Evolutionary conservation across 2,113 vertebrate species (phyloP).

Genomic region (Colius striatus): DNA sequence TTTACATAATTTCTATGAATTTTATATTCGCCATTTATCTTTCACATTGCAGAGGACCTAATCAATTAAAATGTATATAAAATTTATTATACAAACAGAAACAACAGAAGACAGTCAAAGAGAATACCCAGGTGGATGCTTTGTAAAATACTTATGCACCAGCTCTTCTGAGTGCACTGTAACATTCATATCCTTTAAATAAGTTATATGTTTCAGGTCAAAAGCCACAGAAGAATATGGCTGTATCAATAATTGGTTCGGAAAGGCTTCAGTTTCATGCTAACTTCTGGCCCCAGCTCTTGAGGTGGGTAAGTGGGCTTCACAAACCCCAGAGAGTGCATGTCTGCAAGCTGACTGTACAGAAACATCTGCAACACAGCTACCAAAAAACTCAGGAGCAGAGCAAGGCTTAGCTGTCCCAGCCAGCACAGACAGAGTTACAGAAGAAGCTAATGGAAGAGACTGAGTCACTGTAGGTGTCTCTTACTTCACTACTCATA

Average conservation of each 20-base stretch:
- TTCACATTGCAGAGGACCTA: not conserved
- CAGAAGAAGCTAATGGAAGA: not conserved
- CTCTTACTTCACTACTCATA: not conserved
- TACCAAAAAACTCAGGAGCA: not conserved
- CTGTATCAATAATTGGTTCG: not conserved
- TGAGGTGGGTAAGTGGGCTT: accelerated
- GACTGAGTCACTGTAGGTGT: accelerated
- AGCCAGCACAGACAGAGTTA: not conserved
- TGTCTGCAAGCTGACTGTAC: not conserved
- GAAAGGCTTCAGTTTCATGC: not conserved
- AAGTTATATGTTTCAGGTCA: not conserved
- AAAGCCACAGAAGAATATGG: not conserved
- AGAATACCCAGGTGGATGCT: not conserved
- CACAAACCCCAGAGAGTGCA: accelerated
- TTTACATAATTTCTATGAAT: not conserved
- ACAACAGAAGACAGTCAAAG: not conserved
- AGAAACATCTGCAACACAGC: accelerated
- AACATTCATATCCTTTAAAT: not conserved
- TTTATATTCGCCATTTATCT: constrained; percentile 4
- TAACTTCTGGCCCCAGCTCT: not conserved
- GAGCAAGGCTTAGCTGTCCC: not conserved
- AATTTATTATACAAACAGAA: not conserved
- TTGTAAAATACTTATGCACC: not conserved
- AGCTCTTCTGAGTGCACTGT: not conserved
- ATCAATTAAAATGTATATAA: not conserved